These are phyloP conservation scores for Mongoloraphidia duomilia DNA, from an alignment of 2,888 invertebrate genomes.

Conservation along the genomic window DNA sequence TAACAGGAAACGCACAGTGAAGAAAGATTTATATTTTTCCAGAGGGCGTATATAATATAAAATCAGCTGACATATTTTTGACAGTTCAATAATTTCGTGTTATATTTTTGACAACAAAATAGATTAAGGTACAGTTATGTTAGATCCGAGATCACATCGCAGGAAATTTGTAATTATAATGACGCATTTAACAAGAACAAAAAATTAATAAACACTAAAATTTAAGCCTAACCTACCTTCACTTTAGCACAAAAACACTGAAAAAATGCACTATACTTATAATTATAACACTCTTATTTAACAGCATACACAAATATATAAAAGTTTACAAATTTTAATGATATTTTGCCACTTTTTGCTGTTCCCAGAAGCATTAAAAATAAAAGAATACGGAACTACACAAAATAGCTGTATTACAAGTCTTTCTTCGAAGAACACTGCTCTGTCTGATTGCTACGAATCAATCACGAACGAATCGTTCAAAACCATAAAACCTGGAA, in stretches of 20 bases:
- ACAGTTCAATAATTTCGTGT: constrained; percentile 3
- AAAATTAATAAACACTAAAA: constrained; percentile 8
- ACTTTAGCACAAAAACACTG: constrained; percentile 1
- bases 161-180: background rate
- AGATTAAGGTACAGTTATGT: background rate
- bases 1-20: background rate
- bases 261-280: background rate
- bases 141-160: too few relatives aligned
- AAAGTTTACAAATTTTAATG: too few relatives aligned
- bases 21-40: background rate
- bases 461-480: too few relatives aligned
- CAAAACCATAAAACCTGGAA: too few relatives aligned
- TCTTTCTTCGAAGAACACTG: too few relatives aligned
- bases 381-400: too few relatives aligned
- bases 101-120: constrained; percentile 1
- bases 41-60: background rate
- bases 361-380: too few relatives aligned
- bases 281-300: background rate
- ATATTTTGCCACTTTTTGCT: too few relatives aligned
- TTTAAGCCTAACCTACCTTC: constrained; percentile 27
- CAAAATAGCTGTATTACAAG: too few relatives aligned
- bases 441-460: too few relatives aligned
- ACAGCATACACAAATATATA: too few relatives aligned
- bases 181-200: background rate
- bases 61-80: constrained; percentile 7